Percentiles rank a stretch among this genome's conserved stretches.
These are phyloP conservation scores for Falco biarmicus DNA, from an alignment of 2,797 vertebrate genomes.

Conservation along the genomic window DNA sequence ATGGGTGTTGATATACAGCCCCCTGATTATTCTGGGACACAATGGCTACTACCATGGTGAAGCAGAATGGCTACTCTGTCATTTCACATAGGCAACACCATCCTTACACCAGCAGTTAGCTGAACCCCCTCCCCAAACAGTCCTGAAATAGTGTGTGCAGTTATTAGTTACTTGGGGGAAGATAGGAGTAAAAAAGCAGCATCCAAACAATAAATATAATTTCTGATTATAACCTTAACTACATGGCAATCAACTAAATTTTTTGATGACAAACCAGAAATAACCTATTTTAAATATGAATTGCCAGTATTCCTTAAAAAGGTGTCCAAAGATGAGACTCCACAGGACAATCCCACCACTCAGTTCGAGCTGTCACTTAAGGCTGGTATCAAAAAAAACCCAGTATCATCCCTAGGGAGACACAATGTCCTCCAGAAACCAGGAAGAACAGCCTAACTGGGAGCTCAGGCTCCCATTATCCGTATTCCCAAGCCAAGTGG, in stretches of 20 bases:
- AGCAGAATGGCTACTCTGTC: neutral
- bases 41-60: neutral
- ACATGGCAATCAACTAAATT: neutral
- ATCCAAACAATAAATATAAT: neutral
- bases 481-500: neutral
- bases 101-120: neutral
- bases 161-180: neutral
- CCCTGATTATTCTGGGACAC: neutral
- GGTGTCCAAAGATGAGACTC: neutral
- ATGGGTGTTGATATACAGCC: neutral
- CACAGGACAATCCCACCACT: neutral
- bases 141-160: fast-evolving
- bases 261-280: neutral
- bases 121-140: neutral
- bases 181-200: neutral
- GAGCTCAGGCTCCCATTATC: neutral
- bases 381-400: neutral
- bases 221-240: neutral
- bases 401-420: neutral
- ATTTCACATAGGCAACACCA: neutral
- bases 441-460: neutral
- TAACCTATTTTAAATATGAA: neutral
- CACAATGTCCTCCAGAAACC: neutral
- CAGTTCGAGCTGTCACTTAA: neutral
- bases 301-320: neutral